Conservation (phyloP, 2,797 vertebrate genomes). For the Gorsachius magnificus region DNA sequence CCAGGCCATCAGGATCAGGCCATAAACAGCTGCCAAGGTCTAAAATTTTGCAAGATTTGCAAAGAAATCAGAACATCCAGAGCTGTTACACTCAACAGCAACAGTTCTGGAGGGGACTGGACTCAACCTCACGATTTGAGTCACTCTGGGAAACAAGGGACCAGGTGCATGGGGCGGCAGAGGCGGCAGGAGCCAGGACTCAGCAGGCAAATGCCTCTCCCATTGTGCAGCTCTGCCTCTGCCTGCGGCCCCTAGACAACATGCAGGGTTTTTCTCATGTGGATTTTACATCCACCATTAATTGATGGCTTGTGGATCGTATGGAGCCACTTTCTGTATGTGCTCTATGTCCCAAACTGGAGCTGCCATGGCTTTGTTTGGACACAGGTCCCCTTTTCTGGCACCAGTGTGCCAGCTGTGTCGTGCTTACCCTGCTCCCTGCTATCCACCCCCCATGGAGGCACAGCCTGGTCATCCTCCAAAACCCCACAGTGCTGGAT, state of each 20-base stretch:
- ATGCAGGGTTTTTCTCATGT: not conserved
- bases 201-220: not conserved
- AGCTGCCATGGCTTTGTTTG: not conserved
- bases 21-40: not conserved
- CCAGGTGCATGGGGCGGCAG: accelerated
- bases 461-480: not conserved
- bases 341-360: accelerated
- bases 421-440: not conserved
- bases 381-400: not conserved
- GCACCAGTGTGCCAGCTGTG: accelerated
- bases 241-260: not conserved
- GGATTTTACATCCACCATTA: not conserved
- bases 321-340: not conserved
- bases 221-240: not conserved
- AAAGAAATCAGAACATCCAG: not conserved
- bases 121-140: not conserved
- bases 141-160: not conserved
- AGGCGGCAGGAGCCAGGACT: accelerated
- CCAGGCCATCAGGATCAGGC: not conserved
- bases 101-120: not conserved
- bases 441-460: accelerated
- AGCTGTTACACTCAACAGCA: not conserved
- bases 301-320: not conserved
- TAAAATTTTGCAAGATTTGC: not conserved
- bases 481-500: not conserved